These are phyloP conservation scores for Leucosticte australis DNA, from an alignment of 2,113 vertebrate genomes.

Conservation along the genomic window DNA sequence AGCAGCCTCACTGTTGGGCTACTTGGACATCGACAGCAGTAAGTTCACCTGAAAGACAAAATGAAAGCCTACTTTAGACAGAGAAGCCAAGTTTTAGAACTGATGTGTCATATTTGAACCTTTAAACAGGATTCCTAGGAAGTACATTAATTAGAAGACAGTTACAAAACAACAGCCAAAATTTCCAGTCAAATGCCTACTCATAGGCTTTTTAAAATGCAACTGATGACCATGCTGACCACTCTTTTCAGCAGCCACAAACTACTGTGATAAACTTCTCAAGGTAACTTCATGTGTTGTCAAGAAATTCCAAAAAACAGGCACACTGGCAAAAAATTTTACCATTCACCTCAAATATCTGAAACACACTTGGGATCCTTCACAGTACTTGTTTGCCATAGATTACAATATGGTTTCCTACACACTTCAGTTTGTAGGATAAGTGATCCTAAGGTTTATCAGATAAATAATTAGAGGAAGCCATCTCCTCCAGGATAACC, in stretches of 20 bases:
- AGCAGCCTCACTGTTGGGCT: neutral
- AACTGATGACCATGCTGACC: neutral
- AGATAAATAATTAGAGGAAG: neutral
- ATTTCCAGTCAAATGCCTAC: neutral
- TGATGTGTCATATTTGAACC: neutral
- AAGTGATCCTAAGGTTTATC: neutral
- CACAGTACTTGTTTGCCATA: neutral
- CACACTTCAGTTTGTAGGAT: neutral
- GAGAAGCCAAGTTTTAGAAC: neutral
- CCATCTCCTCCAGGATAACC: neutral
- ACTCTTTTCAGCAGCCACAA: neutral
- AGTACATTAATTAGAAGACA: neutral
- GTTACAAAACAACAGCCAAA: neutral
- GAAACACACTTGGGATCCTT: neutral
- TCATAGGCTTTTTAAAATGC: neutral
- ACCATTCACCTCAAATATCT: neutral
- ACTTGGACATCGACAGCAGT: slow-evolving; percentile 87
- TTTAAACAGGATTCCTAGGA: neutral
- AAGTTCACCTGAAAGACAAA: slow-evolving; percentile 87
- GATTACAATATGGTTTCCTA: neutral
- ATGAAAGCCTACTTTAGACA: neutral
- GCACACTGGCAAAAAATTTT: neutral
- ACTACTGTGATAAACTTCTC: neutral
- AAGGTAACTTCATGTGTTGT: neutral
- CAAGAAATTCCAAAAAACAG: neutral